A percentile compares a stretch with the other conserved stretches of the same genome.
phyloP scores from a whole-genome alignment of 1,140 invertebrate species.

The Coptotermes formosanus region DNA sequence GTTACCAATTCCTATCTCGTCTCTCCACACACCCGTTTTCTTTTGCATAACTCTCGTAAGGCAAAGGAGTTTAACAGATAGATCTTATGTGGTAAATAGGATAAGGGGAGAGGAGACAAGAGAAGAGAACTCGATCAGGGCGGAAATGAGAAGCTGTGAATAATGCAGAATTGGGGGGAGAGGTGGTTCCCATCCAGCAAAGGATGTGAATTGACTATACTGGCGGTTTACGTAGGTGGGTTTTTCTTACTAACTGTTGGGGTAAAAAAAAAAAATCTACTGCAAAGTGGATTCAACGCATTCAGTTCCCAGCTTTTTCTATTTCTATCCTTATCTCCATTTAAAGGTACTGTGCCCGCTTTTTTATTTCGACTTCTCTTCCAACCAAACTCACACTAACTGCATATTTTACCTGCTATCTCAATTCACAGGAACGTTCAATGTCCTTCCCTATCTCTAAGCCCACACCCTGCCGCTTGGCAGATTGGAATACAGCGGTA shows the following conservation, averaged over 20 bases:
- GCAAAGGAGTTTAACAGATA: constrained; percentile 5
- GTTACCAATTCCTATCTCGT: background rate
- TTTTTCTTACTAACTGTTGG: background rate
- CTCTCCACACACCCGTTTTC: background rate
- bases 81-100: background rate
- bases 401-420: background rate
- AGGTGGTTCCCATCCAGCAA: background rate
- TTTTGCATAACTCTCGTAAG: background rate
- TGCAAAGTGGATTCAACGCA: background rate
- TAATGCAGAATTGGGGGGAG: background rate
- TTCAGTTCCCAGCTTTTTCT: constrained; percentile 17
- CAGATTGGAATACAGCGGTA: background rate
- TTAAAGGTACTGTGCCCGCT: background rate
- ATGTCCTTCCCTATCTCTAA: background rate
- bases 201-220: background rate
- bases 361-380: background rate
- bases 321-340: background rate
- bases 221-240: background rate
- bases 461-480: background rate
- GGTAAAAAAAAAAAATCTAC: constrained; percentile 9
- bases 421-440: background rate
- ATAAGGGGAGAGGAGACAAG: background rate
- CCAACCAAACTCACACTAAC: background rate
- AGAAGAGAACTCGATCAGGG: constrained; percentile 7
- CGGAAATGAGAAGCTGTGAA: constrained; percentile 5